phyloP scores from a whole-genome alignment of 2,113 vertebrate genomes.

The Fregata magnificens region DNA sequence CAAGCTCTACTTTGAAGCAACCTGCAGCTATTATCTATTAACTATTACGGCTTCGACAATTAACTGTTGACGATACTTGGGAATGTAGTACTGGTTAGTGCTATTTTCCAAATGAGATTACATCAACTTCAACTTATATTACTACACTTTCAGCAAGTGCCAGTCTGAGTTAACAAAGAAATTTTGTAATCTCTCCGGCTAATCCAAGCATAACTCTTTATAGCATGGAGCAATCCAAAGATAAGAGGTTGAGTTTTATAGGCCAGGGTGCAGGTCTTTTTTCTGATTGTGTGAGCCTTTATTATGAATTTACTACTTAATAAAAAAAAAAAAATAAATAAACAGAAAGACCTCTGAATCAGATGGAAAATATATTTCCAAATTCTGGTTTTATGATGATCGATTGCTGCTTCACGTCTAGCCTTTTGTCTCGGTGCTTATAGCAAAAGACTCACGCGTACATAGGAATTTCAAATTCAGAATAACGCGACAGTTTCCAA shows the following conservation, averaged over 20 bases:
- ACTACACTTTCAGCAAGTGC: background rate
- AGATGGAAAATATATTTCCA: background rate
- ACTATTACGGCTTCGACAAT: background rate
- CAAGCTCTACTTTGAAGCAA: background rate
- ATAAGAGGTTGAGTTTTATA: background rate
- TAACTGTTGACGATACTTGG: background rate
- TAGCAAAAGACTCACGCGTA: background rate
- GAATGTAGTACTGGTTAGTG: background rate
- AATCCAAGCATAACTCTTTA: background rate
- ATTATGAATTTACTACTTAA: background rate
- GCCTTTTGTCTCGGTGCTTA: background rate
- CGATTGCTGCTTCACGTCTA: background rate
- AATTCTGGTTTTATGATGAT: background rate
- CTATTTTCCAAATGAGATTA: background rate
- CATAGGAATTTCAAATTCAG: background rate
- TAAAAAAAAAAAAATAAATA: background rate
- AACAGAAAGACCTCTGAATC: background rate
- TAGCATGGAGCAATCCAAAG: fast-evolving
- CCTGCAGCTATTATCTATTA: background rate
- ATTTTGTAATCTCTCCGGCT: background rate
- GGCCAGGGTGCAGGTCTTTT: background rate
- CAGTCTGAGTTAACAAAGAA: background rate
- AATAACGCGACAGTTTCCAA: background rate
- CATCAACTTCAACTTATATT: background rate
- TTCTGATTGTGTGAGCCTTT: background rate